Evolutionary conservation across 2,113 vertebrate genomes (phyloP).

Genomic region (Zosterops japonicus): DNA sequence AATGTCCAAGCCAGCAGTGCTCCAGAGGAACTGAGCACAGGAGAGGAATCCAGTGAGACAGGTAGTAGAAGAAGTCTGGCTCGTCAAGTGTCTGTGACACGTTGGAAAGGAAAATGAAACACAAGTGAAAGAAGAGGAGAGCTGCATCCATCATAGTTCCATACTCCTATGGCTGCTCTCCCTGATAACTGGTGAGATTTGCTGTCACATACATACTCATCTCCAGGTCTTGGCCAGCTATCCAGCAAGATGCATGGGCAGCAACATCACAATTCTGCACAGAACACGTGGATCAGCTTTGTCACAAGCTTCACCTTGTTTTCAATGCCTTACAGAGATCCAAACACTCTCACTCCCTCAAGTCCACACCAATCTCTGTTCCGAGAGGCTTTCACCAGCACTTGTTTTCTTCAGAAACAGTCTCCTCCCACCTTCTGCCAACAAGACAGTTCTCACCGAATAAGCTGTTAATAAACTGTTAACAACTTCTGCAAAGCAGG

Average conservation of each 20-base stretch:
- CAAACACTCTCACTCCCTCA: not conserved
- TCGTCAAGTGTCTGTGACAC: not conserved
- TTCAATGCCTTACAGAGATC: not conserved
- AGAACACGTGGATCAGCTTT: accelerated
- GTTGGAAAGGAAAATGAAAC: not conserved
- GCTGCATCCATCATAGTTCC: not conserved
- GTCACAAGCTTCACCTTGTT: not conserved
- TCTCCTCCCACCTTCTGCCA: constrained; percentile 11
- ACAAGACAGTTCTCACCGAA: not conserved
- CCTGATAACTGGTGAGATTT: not conserved
- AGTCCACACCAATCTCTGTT: not conserved
- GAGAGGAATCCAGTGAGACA: not conserved
- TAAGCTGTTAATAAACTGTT: constrained; percentile 14
- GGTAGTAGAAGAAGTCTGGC: not conserved
- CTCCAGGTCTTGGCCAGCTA: not conserved
- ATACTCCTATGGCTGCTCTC: not conserved
- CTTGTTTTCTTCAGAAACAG: not conserved
- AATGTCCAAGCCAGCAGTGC: not conserved
- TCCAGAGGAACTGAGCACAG: not conserved
- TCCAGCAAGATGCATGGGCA: not conserved
- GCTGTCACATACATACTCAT: not conserved
- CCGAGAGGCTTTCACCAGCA: not conserved
- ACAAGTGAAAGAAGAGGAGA: not conserved
- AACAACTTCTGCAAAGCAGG: not conserved
- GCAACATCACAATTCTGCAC: not conserved